Evolutionary conservation across 2,113 vertebrate species (phyloP).

Genomic region (Himantopus leucocephalus): DNA sequence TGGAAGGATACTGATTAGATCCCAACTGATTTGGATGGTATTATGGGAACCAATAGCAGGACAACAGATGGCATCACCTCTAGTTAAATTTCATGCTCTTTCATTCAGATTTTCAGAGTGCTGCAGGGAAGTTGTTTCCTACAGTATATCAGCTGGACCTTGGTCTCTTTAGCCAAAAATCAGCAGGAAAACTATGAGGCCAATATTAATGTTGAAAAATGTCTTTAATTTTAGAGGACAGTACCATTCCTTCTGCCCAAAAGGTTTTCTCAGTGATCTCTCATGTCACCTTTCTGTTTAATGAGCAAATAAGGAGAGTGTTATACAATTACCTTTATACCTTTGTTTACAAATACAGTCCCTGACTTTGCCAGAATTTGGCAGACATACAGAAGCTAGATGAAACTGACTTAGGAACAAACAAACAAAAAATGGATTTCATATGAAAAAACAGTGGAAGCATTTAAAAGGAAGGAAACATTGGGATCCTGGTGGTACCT

Average conservation of each 20-base stretch:
- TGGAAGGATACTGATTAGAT: neutral
- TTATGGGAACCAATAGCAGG: neutral
- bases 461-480: neutral
- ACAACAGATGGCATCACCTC: neutral
- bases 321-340: neutral
- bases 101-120: neutral
- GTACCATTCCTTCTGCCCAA: neutral
- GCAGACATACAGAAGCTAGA: neutral
- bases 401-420: neutral
- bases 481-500: neutral
- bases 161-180: neutral
- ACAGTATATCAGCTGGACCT: neutral
- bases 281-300: neutral
- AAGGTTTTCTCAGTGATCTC: neutral
- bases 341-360: neutral
- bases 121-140: neutral
- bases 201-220: neutral
- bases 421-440: neutral
- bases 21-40: neutral
- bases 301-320: neutral
- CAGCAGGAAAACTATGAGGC: neutral
- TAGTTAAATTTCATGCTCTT: neutral
- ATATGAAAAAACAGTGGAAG: neutral
- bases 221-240: neutral
- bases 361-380: neutral